phyloP scores from a whole-genome alignment of 2,113 vertebrate species.

The Periophthalmodon schlosseri region DNA sequence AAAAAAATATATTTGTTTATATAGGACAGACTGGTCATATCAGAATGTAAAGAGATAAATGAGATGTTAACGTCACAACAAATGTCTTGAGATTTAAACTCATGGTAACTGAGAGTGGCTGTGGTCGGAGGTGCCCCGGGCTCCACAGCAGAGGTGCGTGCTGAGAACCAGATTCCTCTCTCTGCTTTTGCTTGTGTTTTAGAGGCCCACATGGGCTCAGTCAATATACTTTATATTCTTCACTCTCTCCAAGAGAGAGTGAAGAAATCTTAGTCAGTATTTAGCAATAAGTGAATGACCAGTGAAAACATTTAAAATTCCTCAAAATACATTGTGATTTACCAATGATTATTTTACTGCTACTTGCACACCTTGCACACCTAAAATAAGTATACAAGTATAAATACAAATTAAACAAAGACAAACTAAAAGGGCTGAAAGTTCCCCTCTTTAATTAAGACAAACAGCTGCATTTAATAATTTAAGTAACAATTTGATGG shows the following conservation, averaged over 20 bases:
- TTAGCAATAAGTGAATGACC: not conserved
- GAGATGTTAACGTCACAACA: slow-evolving; percentile 12
- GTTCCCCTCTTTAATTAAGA: not conserved
- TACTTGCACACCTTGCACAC: not conserved
- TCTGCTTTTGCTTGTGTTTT: slow-evolving; percentile 42
- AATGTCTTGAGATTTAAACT: slow-evolving; percentile 22
- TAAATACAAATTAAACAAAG: too few relatives aligned
- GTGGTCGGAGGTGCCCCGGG: slow-evolving; percentile 3
- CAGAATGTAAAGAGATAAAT: slow-evolving; percentile 11
- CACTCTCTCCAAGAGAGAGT: slow-evolving; percentile 18
- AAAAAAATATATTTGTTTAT: not conserved
- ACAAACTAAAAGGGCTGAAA: not conserved
- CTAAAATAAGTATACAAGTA: too few relatives aligned
- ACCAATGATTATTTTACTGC: not conserved
- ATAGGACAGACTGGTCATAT: slow-evolving; percentile 25
- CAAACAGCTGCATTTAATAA: not conserved
- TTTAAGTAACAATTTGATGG: not conserved
- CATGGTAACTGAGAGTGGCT: slow-evolving; percentile 20
- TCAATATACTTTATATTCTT: slow-evolving; percentile 42
- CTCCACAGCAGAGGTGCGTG: slow-evolving; percentile 30
- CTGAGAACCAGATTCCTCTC: slow-evolving; percentile 47
- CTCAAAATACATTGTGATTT: not conserved
- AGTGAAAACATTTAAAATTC: not conserved
- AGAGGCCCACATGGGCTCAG: slow-evolving; percentile 43
- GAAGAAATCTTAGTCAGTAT: slow-evolving; percentile 9